These are phyloP conservation scores for Omphaloscelis lunosa DNA, from an alignment of 2,888 invertebrate genomes.

Conservation along the genomic window DNA sequence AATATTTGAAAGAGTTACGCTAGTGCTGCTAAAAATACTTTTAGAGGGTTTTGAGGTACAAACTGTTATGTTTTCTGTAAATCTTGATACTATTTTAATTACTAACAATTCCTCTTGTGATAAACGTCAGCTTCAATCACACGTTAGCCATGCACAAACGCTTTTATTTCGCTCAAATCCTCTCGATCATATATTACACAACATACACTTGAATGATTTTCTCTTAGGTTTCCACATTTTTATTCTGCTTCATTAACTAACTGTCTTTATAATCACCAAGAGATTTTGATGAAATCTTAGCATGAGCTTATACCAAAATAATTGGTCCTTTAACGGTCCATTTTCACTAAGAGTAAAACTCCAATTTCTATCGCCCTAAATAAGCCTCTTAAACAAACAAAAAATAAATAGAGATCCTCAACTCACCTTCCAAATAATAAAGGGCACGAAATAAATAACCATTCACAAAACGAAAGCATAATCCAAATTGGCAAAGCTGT, in stretches of 20 bases:
- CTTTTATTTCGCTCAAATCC: not conserved
- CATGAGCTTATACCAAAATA: conserved; percentile 10
- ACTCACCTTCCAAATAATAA: conserved; percentile 52
- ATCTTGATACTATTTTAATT: too few relatives aligned
- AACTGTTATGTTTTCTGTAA: not conserved
- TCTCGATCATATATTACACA: too few relatives aligned
- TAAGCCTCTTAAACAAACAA: conserved; percentile 34
- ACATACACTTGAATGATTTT: not conserved
- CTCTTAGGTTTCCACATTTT: not conserved
- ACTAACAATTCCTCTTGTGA: too few relatives aligned
- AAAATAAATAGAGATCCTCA: conserved; percentile 29
- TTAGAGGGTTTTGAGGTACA: not conserved
- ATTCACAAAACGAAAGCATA: conserved; percentile 54
- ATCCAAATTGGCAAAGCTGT: conserved; percentile 66
- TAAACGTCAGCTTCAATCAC: not conserved
- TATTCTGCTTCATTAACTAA: not conserved
- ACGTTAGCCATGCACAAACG: not conserved
- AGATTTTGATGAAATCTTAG: not conserved
- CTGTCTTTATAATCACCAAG: not conserved
- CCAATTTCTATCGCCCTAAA: not conserved
- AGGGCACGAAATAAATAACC: conserved; percentile 55
- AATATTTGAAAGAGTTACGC: not conserved
- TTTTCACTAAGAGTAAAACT: not conserved
- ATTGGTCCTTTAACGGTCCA: conserved; percentile 11
- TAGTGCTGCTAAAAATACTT: not conserved